phyloP scores from a whole-genome alignment of 1,140 invertebrate genomes.

The Rhagoletis pomonella region DNA sequence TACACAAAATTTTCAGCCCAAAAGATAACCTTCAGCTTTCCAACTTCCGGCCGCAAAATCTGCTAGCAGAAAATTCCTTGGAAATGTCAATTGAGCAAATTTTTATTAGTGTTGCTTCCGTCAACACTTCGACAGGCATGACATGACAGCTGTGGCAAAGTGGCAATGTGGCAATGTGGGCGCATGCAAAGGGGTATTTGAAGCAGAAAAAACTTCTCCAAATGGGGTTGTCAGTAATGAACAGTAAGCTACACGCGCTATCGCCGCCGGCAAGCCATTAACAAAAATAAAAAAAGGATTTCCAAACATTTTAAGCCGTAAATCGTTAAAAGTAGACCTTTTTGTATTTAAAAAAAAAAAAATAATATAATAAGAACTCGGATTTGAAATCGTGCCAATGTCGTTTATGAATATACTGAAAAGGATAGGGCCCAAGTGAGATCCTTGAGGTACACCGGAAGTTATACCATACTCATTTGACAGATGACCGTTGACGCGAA shows the following conservation, averaged over 20 bases:
- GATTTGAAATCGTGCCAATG: too few relatives aligned
- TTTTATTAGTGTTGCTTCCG: constrained; percentile 41
- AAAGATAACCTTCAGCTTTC: neutral
- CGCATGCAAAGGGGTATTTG: neutral
- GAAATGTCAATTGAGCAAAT: constrained; percentile 43
- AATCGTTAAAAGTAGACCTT: constrained; percentile 9
- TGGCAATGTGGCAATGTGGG: neutral
- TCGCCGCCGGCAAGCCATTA: neutral
- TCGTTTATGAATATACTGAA: too few relatives aligned
- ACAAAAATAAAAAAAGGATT: neutral
- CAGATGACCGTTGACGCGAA: too few relatives aligned
- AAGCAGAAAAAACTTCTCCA: neutral
- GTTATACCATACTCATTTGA: too few relatives aligned
- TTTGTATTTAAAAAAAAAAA: neutral
- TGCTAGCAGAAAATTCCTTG: neutral
- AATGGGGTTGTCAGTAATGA: neutral
- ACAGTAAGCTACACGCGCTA: neutral
- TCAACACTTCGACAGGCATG: neutral
- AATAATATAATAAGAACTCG: too few relatives aligned
- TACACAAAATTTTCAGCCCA: too few relatives aligned
- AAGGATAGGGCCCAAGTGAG: too few relatives aligned
- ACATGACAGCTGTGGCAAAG: constrained; percentile 35
- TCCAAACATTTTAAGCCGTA: constrained; percentile 12
- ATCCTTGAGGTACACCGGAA: too few relatives aligned
- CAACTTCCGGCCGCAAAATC: constrained; percentile 39